Percentiles rank a stretch among this genome's conserved stretches.
Conservation (phyloP, 2,888 invertebrate species). For the Pelosia muscerda region DNA sequence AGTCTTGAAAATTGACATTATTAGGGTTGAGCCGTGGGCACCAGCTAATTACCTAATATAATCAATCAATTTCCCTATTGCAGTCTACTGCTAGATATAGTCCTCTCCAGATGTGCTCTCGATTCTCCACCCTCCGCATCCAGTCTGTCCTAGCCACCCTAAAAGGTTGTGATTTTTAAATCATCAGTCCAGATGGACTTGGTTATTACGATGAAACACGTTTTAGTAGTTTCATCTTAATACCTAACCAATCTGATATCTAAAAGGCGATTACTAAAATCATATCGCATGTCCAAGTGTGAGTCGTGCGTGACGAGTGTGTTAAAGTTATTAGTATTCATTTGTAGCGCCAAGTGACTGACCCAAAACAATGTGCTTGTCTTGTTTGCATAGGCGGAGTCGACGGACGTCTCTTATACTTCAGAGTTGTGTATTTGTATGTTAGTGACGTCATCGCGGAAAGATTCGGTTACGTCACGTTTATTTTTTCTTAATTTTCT, state of each 20-base stretch:
- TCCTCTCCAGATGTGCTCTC: too few species aligned
- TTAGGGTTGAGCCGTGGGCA: too few species aligned
- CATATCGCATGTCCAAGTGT: background rate
- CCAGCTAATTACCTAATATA: too few species aligned
- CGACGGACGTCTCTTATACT: slow-evolving; percentile 35
- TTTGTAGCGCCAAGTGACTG: slow-evolving; percentile 41
- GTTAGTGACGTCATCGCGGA: slow-evolving; percentile 15
- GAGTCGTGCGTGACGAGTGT: background rate
- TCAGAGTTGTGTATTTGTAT: slow-evolving; percentile 3
- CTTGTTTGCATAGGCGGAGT: slow-evolving; percentile 54
- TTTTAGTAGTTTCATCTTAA: too few species aligned
- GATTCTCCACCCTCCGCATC: too few species aligned
- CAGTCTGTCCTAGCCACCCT: too few species aligned
- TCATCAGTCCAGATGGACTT: too few species aligned
- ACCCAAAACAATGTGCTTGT: slow-evolving; percentile 60
- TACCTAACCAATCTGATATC: background rate
- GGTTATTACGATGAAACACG: too few species aligned
- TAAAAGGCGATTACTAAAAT: background rate
- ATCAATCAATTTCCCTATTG: too few species aligned
- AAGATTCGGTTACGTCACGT: background rate
- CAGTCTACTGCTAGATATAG: too few species aligned
- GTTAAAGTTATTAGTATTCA: slow-evolving; percentile 33
- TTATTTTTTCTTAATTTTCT: background rate
- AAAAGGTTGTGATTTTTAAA: too few species aligned
- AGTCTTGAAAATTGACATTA: too few species aligned